A percentile compares a stretch with the other conserved stretches of the same genome.
Evolutionary conservation across 1,140 invertebrate species (phyloP).

Genomic region (Heliconius hermathena): DNA sequence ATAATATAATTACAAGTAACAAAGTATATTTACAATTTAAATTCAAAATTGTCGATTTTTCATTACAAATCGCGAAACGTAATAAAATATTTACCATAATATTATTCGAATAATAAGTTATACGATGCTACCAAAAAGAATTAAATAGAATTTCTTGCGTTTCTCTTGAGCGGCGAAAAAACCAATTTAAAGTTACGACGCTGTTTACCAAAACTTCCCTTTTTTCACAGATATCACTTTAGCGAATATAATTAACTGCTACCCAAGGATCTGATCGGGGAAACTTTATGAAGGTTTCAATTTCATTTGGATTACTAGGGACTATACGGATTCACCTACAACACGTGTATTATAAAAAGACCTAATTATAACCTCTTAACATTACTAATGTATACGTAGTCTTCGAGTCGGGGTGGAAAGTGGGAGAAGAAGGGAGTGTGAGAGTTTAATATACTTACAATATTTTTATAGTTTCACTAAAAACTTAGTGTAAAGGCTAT

Average conservation of each 20-base stretch:
- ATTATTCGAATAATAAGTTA: conserved; percentile 40
- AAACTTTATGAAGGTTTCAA: conserved; percentile 45
- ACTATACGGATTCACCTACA: conserved; percentile 27
- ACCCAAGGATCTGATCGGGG: conserved; percentile 43
- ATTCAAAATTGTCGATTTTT: neutral
- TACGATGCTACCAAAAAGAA: conserved; percentile 44
- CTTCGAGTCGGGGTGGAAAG: too few relatives aligned
- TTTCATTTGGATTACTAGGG: conserved; percentile 45
- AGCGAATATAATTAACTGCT: conserved; percentile 64
- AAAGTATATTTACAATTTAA: neutral
- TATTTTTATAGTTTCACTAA: too few relatives aligned
- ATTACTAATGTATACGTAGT: neutral
- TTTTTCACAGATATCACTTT: conserved; percentile 66
- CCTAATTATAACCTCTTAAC: conserved; percentile 21
- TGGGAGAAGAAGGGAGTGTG: too few relatives aligned
- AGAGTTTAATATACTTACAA: too few relatives aligned
- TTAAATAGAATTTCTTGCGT: conserved; percentile 48
- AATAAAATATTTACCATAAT: conserved; percentile 13
- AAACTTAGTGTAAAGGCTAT: too few relatives aligned
- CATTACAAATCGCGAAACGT: neutral
- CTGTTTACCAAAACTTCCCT: conserved; percentile 67
- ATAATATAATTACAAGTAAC: too few relatives aligned
- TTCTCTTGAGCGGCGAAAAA: conserved; percentile 56
- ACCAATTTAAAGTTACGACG: conserved; percentile 71
- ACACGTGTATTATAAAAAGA: conserved; percentile 3